Conservation (phyloP, 2,888 invertebrate genomes). For the Oligia strigilis region DNA sequence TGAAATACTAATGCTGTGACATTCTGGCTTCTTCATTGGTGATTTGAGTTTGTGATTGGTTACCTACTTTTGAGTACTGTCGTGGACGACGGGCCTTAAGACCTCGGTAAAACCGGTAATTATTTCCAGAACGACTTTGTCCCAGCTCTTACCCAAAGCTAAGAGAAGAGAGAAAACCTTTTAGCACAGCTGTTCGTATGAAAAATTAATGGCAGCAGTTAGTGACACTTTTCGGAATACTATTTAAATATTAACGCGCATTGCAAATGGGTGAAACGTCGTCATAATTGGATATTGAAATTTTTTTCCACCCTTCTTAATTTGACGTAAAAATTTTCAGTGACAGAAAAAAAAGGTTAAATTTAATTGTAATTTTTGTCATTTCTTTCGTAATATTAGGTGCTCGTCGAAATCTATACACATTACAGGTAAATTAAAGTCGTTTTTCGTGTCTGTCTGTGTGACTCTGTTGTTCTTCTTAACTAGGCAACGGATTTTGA, state of each 20-base stretch:
- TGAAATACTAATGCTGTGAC: neutral
- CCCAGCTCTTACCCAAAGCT: conserved; percentile 21
- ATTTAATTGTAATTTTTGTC: neutral
- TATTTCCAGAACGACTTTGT: conserved; percentile 19
- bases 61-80: neutral
- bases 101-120: neutral
- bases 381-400: neutral
- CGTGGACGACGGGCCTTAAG: neutral
- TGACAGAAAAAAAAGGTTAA: neutral
- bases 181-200: conserved; percentile 51
- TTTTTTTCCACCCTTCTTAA: conserved; percentile 14
- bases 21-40: neutral
- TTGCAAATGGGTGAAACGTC: conserved; percentile 39
- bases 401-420: neutral
- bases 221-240: conserved; percentile 52
- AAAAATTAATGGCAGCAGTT: conserved; percentile 59
- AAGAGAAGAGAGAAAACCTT: conserved; percentile 52
- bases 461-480: neutral
- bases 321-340: conserved; percentile 14
- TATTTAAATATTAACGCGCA: conserved; percentile 58
- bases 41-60: neutral
- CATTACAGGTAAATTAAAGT: neutral
- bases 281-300: conserved; percentile 37
- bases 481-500: no score
- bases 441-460: neutral